Evolutionary conservation across 1,140 invertebrate genomes (phyloP).

Genomic region (Sycophila sp.): DNA sequence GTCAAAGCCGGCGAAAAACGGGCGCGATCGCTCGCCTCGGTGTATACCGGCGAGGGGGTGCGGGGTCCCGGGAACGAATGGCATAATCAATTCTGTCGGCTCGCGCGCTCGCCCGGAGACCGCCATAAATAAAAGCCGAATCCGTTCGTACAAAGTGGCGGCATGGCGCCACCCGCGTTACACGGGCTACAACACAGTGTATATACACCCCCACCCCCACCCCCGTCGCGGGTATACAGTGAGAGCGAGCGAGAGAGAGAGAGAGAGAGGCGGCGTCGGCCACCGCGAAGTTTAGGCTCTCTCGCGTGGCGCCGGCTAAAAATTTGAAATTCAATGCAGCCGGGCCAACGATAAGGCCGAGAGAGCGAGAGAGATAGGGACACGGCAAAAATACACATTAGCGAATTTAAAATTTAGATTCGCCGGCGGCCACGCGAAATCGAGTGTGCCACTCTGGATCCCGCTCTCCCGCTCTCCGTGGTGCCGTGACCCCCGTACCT

Average conservation of each 20-base stretch:
- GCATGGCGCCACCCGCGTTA: background rate
- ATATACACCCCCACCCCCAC: background rate
- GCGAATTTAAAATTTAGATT: conserved; percentile 65
- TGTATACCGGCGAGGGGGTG: background rate
- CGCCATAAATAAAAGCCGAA: conserved; percentile 57
- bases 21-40: background rate
- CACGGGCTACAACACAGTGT: background rate
- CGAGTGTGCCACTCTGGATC: too few relatives aligned
- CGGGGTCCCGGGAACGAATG: conserved; percentile 49
- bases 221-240: background rate
- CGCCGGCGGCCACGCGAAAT: conserved; percentile 38
- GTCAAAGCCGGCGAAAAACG: conserved; percentile 16
- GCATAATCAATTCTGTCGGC: conserved; percentile 49
- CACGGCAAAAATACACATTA: conserved; percentile 64
- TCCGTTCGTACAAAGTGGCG: conserved; percentile 29
- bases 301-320: background rate
- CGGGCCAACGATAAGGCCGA: conserved; percentile 51
- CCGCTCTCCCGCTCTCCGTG: too few relatives aligned
- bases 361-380: conserved; percentile 36
- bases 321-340: conserved; percentile 64
- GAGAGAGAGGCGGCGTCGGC: conserved; percentile 43
- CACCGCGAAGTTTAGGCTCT: conserved; percentile 50
- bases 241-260: conserved; percentile 57
- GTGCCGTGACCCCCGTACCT: too few relatives aligned
- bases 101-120: conserved; percentile 16